phyloP scores from a whole-genome alignment of 2,888 invertebrate species.

The Thecocarcelia acutangulata region DNA sequence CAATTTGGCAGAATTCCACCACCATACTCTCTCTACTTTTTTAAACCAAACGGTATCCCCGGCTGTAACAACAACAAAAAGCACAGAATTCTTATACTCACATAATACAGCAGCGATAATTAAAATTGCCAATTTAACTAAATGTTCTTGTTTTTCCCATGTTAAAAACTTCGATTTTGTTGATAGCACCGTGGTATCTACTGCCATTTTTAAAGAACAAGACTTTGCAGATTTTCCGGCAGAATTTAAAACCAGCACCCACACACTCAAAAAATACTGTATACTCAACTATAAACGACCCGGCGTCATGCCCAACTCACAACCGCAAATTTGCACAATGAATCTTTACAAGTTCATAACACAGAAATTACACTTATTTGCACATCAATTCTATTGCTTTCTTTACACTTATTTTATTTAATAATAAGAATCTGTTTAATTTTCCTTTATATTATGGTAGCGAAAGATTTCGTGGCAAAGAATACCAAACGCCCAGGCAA shows the following conservation, averaged over 20 bases:
- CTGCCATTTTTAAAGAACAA: slow-evolving; percentile 39
- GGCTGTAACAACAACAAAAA: no score
- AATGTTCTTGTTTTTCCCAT: slow-evolving; percentile 90
- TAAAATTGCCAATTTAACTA: slow-evolving; percentile 90
- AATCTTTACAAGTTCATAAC: slow-evolving; percentile 6
- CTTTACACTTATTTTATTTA: no score
- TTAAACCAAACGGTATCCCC: no score
- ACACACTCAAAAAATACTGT: slow-evolving; percentile 22
- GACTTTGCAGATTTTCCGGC: not conserved
- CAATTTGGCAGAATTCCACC: no score
- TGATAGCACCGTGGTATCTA: slow-evolving; percentile 42
- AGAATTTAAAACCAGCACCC: slow-evolving; percentile 26
- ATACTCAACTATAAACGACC: slow-evolving; percentile 12
- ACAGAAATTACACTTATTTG: no score
- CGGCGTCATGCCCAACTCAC: slow-evolving; percentile 49
- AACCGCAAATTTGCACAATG: slow-evolving; percentile 15
- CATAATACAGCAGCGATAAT: slow-evolving; percentile 95
- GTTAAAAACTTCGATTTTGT: slow-evolving; percentile 81
- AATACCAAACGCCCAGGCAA: slow-evolving; percentile 58
- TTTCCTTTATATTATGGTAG: not conserved
- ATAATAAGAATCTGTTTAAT: no score
- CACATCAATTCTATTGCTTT: no score
- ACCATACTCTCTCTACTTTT: no score
- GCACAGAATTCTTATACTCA: slow-evolving; percentile 84
- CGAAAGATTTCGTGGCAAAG: slow-evolving; percentile 55